Conservation (phyloP, 2,888 invertebrate species). For the Caenorhabditis afra region DNA sequence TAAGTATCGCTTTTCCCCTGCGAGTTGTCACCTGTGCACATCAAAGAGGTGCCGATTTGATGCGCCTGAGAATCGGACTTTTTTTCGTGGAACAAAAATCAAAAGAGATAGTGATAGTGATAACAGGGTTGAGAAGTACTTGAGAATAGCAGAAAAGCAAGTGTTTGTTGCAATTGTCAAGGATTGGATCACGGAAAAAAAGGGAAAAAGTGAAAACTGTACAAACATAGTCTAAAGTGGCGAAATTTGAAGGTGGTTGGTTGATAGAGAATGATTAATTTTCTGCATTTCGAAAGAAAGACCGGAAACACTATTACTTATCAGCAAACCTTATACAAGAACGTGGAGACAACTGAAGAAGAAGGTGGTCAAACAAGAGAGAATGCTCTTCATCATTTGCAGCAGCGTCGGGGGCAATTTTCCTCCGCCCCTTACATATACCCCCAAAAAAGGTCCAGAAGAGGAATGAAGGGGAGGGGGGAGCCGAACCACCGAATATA, state of each 20-base stretch:
- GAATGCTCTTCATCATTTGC: background rate
- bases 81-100: slow-evolving; percentile 19
- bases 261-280: too few relatives aligned
- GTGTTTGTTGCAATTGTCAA: background rate
- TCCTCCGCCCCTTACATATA: background rate
- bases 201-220: background rate
- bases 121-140: background rate
- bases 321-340: too few relatives aligned
- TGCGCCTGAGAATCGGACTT: slow-evolving; percentile 28
- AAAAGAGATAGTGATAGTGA: background rate
- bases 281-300: too few relatives aligned
- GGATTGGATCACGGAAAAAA: background rate
- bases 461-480: slow-evolving; percentile 2
- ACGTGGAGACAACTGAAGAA: too few relatives aligned
- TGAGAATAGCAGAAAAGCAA: too few relatives aligned
- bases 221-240: too few relatives aligned
- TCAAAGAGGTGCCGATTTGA: slow-evolving; percentile 53
- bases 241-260: too few relatives aligned
- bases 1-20: background rate
- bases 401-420: background rate
- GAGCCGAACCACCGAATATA: slow-evolving; percentile 24
- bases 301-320: too few relatives aligned
- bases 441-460: slow-evolving; percentile 12
- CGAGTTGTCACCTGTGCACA: slow-evolving; percentile 26
- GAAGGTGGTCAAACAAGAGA: too few relatives aligned